Percentiles rank a stretch among this genome's conserved stretches.
These are phyloP conservation scores for Machimus rusticus DNA, from an alignment of 2,888 invertebrate species.

Conservation along the genomic window DNA sequence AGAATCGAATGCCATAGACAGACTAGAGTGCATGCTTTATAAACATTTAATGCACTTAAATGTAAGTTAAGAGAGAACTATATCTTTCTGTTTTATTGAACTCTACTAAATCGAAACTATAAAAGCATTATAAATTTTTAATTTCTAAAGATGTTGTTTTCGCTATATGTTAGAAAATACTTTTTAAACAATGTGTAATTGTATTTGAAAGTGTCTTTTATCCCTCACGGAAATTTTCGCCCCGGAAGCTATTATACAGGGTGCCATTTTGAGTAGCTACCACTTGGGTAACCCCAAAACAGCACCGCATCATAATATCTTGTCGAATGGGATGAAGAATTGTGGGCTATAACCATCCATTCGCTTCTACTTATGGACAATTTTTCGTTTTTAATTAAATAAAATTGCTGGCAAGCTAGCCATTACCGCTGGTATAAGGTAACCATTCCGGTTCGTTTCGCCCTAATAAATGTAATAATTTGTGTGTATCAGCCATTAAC, in stretches of 20 bases:
- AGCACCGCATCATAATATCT: neutral
- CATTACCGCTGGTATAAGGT: neutral
- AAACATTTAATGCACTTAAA: neutral
- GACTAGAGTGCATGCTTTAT: neutral
- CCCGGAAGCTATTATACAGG: neutral
- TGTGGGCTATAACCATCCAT: neutral
- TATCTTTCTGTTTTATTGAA: no score
- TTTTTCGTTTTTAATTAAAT: neutral
- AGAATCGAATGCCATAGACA: neutral
- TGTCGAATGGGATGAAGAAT: neutral
- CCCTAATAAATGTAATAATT: neutral
- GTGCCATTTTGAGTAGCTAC: neutral
- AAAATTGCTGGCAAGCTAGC: neutral
- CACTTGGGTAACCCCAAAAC: neutral
- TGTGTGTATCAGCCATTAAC: neutral
- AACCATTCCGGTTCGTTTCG: neutral
- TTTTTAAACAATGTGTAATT: no score
- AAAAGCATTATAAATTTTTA: no score
- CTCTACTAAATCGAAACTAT: no score
- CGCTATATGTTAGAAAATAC: no score
- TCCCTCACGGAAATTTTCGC: neutral
- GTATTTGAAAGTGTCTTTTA: neutral
- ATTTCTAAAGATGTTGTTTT: no score
- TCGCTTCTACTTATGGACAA: neutral
- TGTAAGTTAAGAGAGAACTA: no score